Conservation (phyloP, 37 sponge, comb jelly and placozoan genomes). For the Corticium candelabrum region DNA sequence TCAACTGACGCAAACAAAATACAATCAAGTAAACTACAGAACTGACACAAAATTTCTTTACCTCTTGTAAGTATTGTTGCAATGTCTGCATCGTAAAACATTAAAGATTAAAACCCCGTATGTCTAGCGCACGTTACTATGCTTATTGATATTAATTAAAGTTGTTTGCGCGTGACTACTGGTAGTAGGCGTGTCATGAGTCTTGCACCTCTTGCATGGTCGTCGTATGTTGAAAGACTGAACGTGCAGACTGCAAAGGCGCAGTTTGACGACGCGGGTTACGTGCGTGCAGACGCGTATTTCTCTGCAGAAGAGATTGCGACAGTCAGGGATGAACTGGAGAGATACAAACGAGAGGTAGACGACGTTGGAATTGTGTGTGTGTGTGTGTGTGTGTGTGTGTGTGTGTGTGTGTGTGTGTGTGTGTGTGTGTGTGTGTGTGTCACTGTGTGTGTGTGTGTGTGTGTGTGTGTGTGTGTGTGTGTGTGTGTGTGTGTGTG, state of each 20-base stretch:
- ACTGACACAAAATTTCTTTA: no score
- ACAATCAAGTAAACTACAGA: no score
- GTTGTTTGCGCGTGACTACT: no score
- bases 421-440: slow-evolving; percentile 5
- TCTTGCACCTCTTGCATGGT: no score
- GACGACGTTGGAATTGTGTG: no score
- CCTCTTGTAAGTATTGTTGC: no score
- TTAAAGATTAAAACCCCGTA: no score
- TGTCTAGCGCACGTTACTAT: no score
- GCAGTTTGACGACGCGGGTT: background rate
- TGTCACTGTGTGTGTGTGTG: background rate
- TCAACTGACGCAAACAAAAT: no score
- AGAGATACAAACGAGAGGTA: background rate
- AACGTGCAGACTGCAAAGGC: background rate
- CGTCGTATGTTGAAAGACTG: background rate
- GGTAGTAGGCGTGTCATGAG: no score
- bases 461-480: slow-evolving; percentile 5
- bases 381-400: slow-evolving; percentile 5
- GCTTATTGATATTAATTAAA: no score
- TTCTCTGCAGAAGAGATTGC: background rate
- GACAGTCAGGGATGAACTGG: background rate
- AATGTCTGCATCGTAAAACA: no score
- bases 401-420: slow-evolving; percentile 5
- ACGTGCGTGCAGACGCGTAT: background rate
- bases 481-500: background rate